phyloP scores from a whole-genome alignment of 2,113 vertebrate species.

The Saccopteryx leptura region DNA sequence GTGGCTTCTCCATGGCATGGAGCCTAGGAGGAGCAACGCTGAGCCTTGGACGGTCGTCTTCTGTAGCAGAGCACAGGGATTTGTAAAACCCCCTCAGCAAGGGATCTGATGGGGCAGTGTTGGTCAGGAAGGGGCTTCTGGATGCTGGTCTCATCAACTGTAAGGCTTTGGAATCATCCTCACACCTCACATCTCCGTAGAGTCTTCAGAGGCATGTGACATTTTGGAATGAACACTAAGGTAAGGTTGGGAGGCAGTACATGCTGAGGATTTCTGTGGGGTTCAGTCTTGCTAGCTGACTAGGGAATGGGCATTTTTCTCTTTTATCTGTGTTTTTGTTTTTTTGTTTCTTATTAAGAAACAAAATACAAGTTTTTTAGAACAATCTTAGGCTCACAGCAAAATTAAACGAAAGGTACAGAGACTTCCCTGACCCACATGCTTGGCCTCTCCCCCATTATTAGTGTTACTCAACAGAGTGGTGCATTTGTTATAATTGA shows the following conservation, averaged over 20 bases:
- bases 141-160: neutral
- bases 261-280: neutral
- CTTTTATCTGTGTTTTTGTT: neutral
- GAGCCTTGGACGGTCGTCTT: neutral
- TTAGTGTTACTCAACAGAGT: neutral
- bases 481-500: neutral
- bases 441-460: neutral
- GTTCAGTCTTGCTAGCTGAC: neutral
- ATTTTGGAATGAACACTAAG: neutral
- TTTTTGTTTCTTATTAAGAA: neutral
- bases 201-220: neutral
- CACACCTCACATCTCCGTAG: neutral
- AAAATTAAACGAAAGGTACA: neutral
- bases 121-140: neutral
- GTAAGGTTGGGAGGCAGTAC: neutral
- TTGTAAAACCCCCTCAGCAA: neutral
- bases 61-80: neutral
- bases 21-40: neutral
- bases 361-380: neutral
- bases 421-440: neutral
- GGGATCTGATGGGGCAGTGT: neutral
- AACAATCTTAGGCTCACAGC: neutral
- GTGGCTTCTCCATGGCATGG: neutral
- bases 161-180: neutral
- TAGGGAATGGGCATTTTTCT: neutral